A percentile compares a stretch with the other conserved stretches of the same genome.
phyloP scores from a whole-genome alignment of 2,888 invertebrate genomes.

The Drosophila conformis region DNA sequence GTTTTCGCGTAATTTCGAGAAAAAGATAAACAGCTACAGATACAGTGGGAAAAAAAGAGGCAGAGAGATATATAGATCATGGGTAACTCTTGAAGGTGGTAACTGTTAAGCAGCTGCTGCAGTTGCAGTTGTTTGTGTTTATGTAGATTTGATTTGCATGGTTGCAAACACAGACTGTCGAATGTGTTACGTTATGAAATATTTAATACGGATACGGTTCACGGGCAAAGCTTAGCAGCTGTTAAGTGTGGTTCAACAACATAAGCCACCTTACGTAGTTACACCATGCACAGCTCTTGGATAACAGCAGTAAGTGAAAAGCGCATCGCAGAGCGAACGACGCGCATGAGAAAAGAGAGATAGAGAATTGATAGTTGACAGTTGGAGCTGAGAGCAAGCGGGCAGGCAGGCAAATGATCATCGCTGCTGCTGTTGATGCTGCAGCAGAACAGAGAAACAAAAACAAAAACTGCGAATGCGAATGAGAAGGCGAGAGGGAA shows the following conservation, averaged over 20 bases:
- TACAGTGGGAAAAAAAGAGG: background rate
- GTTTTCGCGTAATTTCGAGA: background rate
- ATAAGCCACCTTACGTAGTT: background rate
- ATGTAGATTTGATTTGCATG: background rate
- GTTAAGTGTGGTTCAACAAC: background rate
- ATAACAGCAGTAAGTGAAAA: background rate
- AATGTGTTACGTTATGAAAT: background rate
- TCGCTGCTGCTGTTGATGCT: conserved; percentile 16
- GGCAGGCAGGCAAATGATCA: conserved; percentile 26
- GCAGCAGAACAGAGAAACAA: conserved; percentile 27
- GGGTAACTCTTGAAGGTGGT: background rate
- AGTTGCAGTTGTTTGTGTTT: background rate
- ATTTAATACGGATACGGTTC: background rate
- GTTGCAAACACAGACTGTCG: background rate
- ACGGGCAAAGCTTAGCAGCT: background rate
- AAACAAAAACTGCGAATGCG: conserved; percentile 17
- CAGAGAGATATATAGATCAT: background rate
- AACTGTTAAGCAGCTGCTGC: background rate
- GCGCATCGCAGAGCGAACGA: background rate
- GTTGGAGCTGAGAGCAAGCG: background rate
- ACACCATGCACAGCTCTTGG: background rate
- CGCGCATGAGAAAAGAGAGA: background rate
- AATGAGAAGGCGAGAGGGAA: conserved; percentile 8
- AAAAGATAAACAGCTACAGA: background rate
- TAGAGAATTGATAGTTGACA: conserved; percentile 7